Conservation (phyloP, 2,113 vertebrate genomes). For the Suncus etruscus region DNA sequence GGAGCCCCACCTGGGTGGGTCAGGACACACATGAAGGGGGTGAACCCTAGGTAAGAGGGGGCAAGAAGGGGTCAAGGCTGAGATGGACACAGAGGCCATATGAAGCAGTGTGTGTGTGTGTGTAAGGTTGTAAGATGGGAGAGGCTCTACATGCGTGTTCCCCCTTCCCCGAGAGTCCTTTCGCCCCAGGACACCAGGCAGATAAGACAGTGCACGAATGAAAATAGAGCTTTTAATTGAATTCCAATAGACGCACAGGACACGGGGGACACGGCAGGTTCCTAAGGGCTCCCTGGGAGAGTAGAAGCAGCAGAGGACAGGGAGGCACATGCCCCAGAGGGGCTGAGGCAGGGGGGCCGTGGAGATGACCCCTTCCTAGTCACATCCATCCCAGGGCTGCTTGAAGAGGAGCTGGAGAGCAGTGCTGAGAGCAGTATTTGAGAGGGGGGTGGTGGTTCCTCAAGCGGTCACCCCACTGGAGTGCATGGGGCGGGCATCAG, state of each 20-base stretch:
- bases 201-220: slow-evolving; percentile 85
- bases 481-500: not conserved
- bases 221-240: slow-evolving; percentile 92
- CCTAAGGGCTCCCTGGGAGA: slow-evolving; percentile 90
- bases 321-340: slow-evolving; percentile 85
- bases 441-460: slow-evolving; percentile 57
- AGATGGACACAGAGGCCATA: no score
- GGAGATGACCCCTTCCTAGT: not conserved
- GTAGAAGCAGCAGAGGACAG: slow-evolving; percentile 91
- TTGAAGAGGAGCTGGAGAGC: slow-evolving; percentile 71
- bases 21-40: no score
- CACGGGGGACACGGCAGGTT: slow-evolving; percentile 86
- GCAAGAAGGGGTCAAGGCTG: no score
- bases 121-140: no score
- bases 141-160: not conserved
- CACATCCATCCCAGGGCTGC: slow-evolving; percentile 73
- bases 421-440: slow-evolving; percentile 38
- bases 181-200: slow-evolving; percentile 55
- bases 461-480: slow-evolving; percentile 17
- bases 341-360: slow-evolving; percentile 54
- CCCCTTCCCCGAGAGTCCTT: not conserved
- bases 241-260: slow-evolving; percentile 89
- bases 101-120: not conserved
- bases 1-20: no score
- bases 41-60: no score